Evolutionary conservation across 2,113 vertebrate species (phyloP).

Genomic region (Paramisgurnus dabryanus): DNA sequence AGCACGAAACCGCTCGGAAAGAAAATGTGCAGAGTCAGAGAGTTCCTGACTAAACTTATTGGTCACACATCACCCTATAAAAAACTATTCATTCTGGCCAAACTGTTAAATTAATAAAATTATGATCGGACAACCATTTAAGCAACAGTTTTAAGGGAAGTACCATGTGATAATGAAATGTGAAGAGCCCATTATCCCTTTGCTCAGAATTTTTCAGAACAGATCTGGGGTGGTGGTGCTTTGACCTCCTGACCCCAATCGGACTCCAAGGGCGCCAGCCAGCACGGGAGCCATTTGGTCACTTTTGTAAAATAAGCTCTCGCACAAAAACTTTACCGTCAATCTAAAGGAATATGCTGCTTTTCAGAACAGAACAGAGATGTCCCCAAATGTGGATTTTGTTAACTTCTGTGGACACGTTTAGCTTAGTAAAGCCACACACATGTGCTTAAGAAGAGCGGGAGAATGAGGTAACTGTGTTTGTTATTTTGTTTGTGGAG

Average conservation of each 20-base stretch:
- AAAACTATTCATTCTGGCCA: constrained; percentile 15
- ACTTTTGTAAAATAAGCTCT: constrained; percentile 70
- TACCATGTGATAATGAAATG: neutral
- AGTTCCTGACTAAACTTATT: constrained; percentile 28
- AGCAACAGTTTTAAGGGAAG: neutral
- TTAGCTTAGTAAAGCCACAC: constrained; percentile 44
- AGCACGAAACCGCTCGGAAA: constrained; percentile 19
- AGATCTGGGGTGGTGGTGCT: constrained; percentile 64
- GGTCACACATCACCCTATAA: constrained; percentile 39
- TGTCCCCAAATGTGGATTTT: neutral
- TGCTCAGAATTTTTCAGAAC: neutral
- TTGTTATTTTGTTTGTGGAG: constrained; percentile 44
- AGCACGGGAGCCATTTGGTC: constrained; percentile 70
- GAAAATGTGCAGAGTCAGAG: constrained; percentile 31
- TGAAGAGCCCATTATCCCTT: neutral
- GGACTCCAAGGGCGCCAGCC: constrained; percentile 75
- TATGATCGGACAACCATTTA: neutral
- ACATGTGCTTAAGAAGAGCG: constrained; percentile 52
- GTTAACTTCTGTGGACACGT: constrained; percentile 27
- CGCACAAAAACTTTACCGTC: constrained; percentile 47
- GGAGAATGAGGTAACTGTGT: constrained; percentile 36
- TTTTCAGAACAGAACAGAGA: too few species aligned
- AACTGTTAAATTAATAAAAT: constrained; percentile 8
- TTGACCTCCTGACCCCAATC: constrained; percentile 70
- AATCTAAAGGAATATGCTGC: too few species aligned